Evolutionary conservation across 2,888 invertebrate genomes (phyloP), one percentile per base, ranked within the genome.

Genomic region (Scaptomyza reducta): DNA sequence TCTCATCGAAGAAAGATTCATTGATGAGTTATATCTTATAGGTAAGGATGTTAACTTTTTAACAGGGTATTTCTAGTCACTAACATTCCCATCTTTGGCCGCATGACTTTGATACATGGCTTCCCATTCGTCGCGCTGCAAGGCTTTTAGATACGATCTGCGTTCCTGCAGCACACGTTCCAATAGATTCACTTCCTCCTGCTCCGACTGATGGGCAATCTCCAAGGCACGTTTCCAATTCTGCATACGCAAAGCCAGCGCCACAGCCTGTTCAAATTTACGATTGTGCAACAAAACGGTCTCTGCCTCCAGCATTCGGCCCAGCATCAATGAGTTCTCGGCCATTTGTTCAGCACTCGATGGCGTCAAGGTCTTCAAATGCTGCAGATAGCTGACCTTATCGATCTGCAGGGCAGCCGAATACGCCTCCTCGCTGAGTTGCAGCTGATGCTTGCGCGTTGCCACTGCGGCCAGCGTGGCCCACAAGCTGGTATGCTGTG

Each of bases 401-500:
- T 97, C 96, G 62, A 94, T 95, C 92, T 97, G 95, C 80, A 95
- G 94, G n/a, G 98, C 95, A 10, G 96, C 96, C 9, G 98, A 96
- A 91, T 97, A 99, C 0, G 98, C 97, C 89, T 98, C 97, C 92
- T 99, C 99, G 14, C 99, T 98, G 6, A 97, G 95, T 63, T 95
- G 94, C 56, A 98, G 92, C 84, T 98, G 96, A 89, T 96, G 96
- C 68, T 95, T 95, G 75, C 97, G 95, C 61, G 97, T 96, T 1
- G 99, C 96, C 90, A 98, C 93, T 0, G 97, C 97, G 0, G 99
- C 99, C 77, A 99, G 93, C 75, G 97, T 97, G 0, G 98, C 97
- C 99, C 99, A 99, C 14, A 98, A 92, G n/a, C 94, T 94, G 63
- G 93, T 93, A 74, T 94, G 94, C 90, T 91, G 90, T 0, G 90